A percentile compares a stretch with the other conserved stretches of the same genome.
Conservation (phyloP, 2,797 vertebrate species). For the Argya squamiceps region DNA sequence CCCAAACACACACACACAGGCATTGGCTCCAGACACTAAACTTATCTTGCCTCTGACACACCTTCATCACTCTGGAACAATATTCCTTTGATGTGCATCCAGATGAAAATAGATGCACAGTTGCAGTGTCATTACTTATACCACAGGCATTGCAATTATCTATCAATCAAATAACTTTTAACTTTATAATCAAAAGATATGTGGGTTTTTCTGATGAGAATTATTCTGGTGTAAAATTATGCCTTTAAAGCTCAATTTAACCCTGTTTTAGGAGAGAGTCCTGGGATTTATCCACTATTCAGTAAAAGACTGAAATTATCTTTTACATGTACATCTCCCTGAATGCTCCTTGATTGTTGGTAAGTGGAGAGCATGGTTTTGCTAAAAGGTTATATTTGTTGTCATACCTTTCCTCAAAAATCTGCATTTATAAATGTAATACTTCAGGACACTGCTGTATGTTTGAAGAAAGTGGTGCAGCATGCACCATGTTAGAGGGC, state of each 20-base stretch:
- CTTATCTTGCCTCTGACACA: fast-evolving
- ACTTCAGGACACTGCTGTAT: background rate
- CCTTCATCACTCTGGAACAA: background rate
- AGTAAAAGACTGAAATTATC: background rate
- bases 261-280: background rate
- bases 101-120: background rate
- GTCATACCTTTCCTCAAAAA: background rate
- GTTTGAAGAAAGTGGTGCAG: background rate
- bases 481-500: background rate
- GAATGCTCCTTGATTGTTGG: background rate
- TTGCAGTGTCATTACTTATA: background rate
- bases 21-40: background rate
- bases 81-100: background rate
- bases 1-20: too few relatives aligned
- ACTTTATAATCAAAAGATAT: background rate
- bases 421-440: background rate
- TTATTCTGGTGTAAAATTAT: background rate
- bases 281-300: background rate
- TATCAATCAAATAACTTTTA: background rate
- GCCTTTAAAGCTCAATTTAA: background rate
- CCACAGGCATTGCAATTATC: background rate
- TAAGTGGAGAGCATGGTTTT: background rate
- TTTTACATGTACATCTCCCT: background rate
- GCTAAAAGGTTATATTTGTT: background rate
- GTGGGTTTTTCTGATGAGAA: background rate